Evolutionary conservation across 2,113 vertebrate species (phyloP).

Genomic region (Baryphthengus martii): DNA sequence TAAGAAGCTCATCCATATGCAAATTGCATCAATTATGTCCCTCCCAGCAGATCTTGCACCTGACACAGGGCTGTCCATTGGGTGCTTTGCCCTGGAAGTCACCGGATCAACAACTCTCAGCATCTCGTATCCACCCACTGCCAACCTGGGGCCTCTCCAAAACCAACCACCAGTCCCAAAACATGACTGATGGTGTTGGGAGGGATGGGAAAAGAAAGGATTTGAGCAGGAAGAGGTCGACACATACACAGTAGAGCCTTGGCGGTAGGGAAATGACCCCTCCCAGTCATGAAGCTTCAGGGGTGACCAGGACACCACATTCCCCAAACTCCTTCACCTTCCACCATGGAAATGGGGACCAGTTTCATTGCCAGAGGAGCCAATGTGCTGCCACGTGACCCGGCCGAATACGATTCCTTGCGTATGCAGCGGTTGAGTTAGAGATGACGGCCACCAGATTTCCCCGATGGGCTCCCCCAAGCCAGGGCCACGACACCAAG

Average conservation of each 20-base stretch:
- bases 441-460: not conserved
- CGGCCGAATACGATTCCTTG: not conserved
- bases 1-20: not conserved
- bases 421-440: accelerated
- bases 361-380: not conserved
- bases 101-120: not conserved
- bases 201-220: not conserved
- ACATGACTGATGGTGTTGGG: accelerated
- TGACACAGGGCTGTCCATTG: not conserved
- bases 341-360: accelerated
- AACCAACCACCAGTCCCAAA: too few relatives aligned
- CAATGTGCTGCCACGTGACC: not conserved
- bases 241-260: accelerated
- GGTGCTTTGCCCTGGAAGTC: not conserved
- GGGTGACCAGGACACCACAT: not conserved
- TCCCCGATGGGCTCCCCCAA: accelerated
- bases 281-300: not conserved
- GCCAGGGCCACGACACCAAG: accelerated
- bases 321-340: not conserved
- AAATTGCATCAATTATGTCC: not conserved
- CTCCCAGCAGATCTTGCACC: not conserved
- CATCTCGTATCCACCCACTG: not conserved
- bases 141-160: not conserved
- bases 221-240: not conserved
- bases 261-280: accelerated